Conservation (phyloP, 2,888 invertebrate species). For the Pilophorus perplexus region DNA sequence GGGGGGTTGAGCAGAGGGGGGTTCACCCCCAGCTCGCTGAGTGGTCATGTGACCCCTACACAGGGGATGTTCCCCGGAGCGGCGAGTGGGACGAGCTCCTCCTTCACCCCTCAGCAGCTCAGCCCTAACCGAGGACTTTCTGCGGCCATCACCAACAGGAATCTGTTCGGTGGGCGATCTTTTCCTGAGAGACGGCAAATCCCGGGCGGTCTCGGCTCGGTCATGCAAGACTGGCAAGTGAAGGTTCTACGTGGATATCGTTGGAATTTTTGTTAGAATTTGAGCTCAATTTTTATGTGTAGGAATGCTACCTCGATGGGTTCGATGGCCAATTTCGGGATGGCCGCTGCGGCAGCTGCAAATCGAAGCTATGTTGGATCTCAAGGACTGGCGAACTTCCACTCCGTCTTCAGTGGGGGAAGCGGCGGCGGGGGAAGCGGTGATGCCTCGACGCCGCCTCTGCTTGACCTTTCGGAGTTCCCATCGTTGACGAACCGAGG, state of each 20-base stretch:
- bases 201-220: constrained; percentile 58
- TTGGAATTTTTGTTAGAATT: too few relatives aligned
- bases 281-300: too few relatives aligned
- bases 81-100: constrained; percentile 35
- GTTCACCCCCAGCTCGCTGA: constrained; percentile 65
- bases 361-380: constrained; percentile 57
- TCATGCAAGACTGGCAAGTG: constrained; percentile 50
- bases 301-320: constrained; percentile 61
- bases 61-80: constrained; percentile 62
- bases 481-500: constrained; percentile 87
- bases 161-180: constrained; percentile 75
- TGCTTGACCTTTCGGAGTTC: constrained; percentile 88
- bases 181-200: constrained; percentile 67
- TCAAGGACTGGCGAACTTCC: constrained; percentile 60
- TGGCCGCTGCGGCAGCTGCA: constrained; percentile 57
- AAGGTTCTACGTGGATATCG: too few relatives aligned
- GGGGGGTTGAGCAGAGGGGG: constrained; percentile 65
- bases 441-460: constrained; percentile 77
- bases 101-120: constrained; percentile 50
- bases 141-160: constrained; percentile 54
- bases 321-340: constrained; percentile 65
- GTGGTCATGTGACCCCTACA: constrained; percentile 74
- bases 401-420: constrained; percentile 71
- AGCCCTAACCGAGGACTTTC: constrained; percentile 53
- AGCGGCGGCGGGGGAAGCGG: constrained; percentile 62